Evolutionary conservation across 1,140 invertebrate genomes (phyloP), one percentile per base, ranked within the genome.

Genomic region (Kradibia gibbosae): DNA sequence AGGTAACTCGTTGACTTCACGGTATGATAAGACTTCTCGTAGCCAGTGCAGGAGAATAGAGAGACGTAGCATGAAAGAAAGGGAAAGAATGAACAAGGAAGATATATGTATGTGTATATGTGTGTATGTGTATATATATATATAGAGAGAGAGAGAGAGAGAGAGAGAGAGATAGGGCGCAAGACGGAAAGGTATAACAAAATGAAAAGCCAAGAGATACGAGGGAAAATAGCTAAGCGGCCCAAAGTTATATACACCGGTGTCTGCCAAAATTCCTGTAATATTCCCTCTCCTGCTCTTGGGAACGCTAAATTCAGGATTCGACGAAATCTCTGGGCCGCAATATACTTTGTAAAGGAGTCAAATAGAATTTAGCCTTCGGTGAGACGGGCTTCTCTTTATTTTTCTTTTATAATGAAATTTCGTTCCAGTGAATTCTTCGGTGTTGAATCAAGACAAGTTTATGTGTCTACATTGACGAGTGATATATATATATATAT

Each of bases 291-390:
- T 48, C 42, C 25, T 45, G 3, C 67, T 71, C 20, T 71, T 25
- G 39, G 76, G 8, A 34, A 71, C n/a, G 67, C 39, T 72, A 53
- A 72, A 72, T 72, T 79, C 53, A 53, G 50, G 50, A 57, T 79
- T 71, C 78, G 53, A 55, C 67, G 17, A 72, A 79, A 79, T 79
- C 53, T 79, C 67, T 57, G 78, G 50, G 28, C 67, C 53, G 39
- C 55, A 67, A 79, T 80, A 80, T n/a, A n/a, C 78, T 80, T 50
- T 74, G 71, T 74, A 62, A 80, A 80, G 42, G 71, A 80, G 78
- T 65, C 78, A 65, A 80, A 80, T 50, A 80, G 70, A 74, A 79
- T 80, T 80, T 73, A 80, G 45, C 53, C 22, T 10, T 20, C 36
- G 60, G 55, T 25, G 28, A n/a, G 28, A 31, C 0, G 39, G 7